These are phyloP conservation scores for Beris morrisii DNA, from an alignment of 2,888 invertebrate genomes.

Conservation along the genomic window DNA sequence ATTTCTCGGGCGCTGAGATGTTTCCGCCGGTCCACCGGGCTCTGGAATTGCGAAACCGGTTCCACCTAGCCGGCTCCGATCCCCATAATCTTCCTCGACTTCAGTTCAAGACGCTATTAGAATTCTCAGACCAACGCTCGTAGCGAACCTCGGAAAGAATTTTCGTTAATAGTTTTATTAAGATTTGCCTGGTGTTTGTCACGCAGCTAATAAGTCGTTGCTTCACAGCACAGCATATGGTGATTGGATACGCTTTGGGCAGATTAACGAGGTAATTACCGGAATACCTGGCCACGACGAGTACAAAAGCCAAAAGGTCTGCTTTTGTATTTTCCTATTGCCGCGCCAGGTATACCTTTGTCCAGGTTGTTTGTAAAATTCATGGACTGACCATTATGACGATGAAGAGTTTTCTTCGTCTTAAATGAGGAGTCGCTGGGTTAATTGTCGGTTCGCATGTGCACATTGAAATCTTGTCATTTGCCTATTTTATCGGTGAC, in stretches of 20 bases:
- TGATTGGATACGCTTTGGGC: slow-evolving; percentile 30
- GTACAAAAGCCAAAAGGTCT: background rate
- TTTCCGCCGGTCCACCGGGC: too few relatives aligned
- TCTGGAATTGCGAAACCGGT: too few relatives aligned
- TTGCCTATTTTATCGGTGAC: slow-evolving; percentile 26
- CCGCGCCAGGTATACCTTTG: background rate
- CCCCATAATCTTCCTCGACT: too few relatives aligned
- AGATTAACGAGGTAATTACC: slow-evolving; percentile 32
- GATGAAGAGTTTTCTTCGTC: background rate
- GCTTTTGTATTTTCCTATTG: background rate
- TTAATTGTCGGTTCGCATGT: slow-evolving; percentile 30
- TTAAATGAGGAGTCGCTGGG: background rate
- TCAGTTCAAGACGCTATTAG: too few relatives aligned
- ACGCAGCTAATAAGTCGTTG: slow-evolving; percentile 21
- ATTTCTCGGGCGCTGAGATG: too few relatives aligned
- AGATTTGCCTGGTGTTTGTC: slow-evolving; percentile 21
- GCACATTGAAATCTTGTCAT: slow-evolving; percentile 22
- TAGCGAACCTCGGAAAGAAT: slow-evolving; percentile 24
- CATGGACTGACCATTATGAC: too few relatives aligned
- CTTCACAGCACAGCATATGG: slow-evolving; percentile 6
- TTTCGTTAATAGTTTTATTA: slow-evolving; percentile 35
- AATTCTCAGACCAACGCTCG: background rate
- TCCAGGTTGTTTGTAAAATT: background rate
- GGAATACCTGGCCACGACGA: background rate
- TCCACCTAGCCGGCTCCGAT: too few relatives aligned